These are phyloP conservation scores for Atta cephalotes DNA, from an alignment of 1,140 invertebrate genomes.

Conservation along the genomic window DNA sequence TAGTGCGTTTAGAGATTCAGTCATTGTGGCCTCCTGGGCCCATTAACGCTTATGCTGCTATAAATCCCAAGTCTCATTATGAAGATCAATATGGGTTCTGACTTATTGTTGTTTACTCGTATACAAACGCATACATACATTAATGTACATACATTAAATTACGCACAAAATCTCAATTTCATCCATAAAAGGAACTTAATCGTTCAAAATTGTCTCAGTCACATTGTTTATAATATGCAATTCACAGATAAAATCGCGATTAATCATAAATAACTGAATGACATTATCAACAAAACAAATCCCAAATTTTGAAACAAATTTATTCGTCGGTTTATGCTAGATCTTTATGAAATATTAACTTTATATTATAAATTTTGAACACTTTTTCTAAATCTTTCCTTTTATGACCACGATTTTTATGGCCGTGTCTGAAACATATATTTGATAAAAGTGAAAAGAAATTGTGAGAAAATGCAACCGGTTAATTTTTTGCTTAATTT, in stretches of 20 bases:
- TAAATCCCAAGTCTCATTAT: slow-evolving; percentile 42
- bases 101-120: slow-evolving; percentile 27
- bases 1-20: slow-evolving; percentile 26
- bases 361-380: neutral
- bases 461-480: neutral
- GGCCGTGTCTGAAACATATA: neutral
- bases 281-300: neutral
- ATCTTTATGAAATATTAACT: neutral
- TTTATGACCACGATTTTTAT: neutral
- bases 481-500: neutral
- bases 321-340: neutral
- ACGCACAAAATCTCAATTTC: slow-evolving; percentile 15
- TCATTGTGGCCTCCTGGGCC: neutral
- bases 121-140: neutral
- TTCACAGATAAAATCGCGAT: neutral
- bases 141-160: slow-evolving; percentile 20
- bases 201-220: neutral
- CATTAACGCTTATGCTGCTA: neutral
- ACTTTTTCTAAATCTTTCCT: neutral
- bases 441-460: neutral
- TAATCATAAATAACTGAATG: neutral
- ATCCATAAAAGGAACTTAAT: neutral
- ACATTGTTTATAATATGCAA: neutral
- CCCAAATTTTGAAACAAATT: neutral
- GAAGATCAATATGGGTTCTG: slow-evolving; percentile 14